Conservation (phyloP, 2,888 invertebrate genomes). For the Diaperis boleti region DNA sequence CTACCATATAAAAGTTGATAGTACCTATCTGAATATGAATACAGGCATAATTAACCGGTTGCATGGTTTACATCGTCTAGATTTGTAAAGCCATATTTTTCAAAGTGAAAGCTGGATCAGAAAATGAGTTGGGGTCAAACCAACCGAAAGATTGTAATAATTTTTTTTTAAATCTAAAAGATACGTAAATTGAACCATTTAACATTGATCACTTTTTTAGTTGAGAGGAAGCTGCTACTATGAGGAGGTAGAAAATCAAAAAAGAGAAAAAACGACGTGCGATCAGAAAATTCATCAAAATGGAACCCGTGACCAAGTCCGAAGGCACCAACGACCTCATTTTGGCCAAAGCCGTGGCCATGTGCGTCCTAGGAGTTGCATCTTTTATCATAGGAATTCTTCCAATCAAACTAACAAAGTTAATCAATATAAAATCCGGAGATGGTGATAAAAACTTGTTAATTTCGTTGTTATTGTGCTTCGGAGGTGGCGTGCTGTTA, state of each 20-base stretch:
- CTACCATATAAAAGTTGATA: too few relatives aligned
- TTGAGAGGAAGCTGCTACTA: slow-evolving; percentile 8
- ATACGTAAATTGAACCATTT: too few relatives aligned
- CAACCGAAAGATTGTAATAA: too few relatives aligned
- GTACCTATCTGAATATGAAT: too few relatives aligned
- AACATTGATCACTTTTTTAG: not conserved
- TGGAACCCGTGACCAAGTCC: slow-evolving; percentile 41
- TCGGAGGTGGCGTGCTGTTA: slow-evolving; percentile 75
- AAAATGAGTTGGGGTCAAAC: not conserved
- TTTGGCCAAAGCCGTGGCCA: slow-evolving; percentile 72
- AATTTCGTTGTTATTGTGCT: slow-evolving; percentile 72
- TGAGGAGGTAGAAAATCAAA: slow-evolving; percentile 7
- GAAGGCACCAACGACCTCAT: slow-evolving; percentile 59
- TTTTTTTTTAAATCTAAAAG: too few relatives aligned
- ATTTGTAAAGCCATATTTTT: slow-evolving; percentile 4
- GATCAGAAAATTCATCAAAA: slow-evolving; percentile 12
- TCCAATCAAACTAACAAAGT: slow-evolving; percentile 66
- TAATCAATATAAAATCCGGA: slow-evolving; percentile 59
- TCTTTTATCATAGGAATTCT: slow-evolving; percentile 72
- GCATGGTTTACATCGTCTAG: not conserved
- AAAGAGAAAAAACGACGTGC: not conserved
- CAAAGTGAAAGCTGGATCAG: slow-evolving; percentile 18
- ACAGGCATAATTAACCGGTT: not conserved
- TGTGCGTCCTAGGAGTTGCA: slow-evolving; percentile 71
- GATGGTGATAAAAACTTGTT: slow-evolving; percentile 67